Base-by-base conservation (phyloP, 2,797 vertebrate species). In the Bradypodion pumilum region DNA sequence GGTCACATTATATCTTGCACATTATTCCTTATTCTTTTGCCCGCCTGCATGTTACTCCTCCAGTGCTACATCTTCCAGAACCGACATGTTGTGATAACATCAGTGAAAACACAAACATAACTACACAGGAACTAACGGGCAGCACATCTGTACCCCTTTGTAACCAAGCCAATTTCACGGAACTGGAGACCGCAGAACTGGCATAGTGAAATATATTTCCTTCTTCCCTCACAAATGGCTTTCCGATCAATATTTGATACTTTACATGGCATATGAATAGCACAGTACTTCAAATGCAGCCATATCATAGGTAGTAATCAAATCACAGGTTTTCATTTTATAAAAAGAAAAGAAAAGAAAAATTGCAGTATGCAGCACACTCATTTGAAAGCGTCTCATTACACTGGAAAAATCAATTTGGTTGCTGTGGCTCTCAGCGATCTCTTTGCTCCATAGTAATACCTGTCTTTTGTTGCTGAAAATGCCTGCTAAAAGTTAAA, bases 381-480 rank as follows among this genome's bases (percentile, higher is more conserved):
- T 2, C 62, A 85, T 68, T 65, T 49, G 81, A 66, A 72, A 40
- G 4, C 0, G 2, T 56, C 74, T 42, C 85, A 37, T 21, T n/a
- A 73, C 0, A 21, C 66, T 85, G 90, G 76, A 80, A 90, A 90
- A 90, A 74, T 77, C 0, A 82, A 72, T 76, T 81, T 32, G 60
- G 7, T 85, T 7, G 5, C n/a, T 87, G 1, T 44, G 62, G 79
- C 32, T 82, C 70, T 25, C 70, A 88, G n/a, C 4, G 2, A 52
- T 72, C 4, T 86, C 37, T 19, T 32, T 87, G 3, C 66, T 80
- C 82, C 87, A 80, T 75, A 63, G 37, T 42, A 29, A 87, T 49
- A 35, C 27, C 23, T 42, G 9, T 3, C 9, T 42, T 69, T 70
- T 70, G 37, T 23, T 70, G 7, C 35, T 9, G 21, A 70, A 70